phyloP scores from a whole-genome alignment of 1,140 invertebrate genomes.

The Lordiphosa collinella region DNA sequence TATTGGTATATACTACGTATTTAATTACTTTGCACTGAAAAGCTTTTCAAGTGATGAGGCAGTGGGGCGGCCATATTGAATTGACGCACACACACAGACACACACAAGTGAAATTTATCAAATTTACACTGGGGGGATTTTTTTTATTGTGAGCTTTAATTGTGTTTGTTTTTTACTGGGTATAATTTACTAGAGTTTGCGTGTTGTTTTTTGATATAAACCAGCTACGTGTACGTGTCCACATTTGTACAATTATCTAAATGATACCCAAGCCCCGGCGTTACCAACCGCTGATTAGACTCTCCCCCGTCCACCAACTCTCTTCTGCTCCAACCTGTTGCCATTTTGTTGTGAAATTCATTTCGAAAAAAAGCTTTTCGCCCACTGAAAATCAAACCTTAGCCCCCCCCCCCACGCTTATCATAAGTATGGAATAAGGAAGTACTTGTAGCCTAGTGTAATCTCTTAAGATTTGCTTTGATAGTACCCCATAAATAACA shows the following conservation, averaged over 20 bases:
- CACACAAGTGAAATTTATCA: conserved; percentile 1
- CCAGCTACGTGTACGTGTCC: conserved; percentile 18
- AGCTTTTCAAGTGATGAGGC: conserved; percentile 10
- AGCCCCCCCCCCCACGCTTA: conserved; percentile 3
- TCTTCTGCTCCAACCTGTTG: conserved; percentile 27
- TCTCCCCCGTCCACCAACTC: neutral
- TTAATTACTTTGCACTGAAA: conserved; percentile 12
- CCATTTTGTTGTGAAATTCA: conserved; percentile 67
- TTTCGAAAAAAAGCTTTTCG: conserved; percentile 42
- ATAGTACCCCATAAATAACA: conserved; percentile 43
- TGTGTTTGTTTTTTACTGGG: conserved; percentile 9
- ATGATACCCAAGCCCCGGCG: conserved; percentile 3
- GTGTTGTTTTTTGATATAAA: conserved; percentile 50
- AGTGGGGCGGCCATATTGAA: conserved; percentile 55
- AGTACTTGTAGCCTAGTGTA: conserved; percentile 18
- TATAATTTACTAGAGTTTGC: conserved; percentile 29
- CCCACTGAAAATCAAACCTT: neutral
- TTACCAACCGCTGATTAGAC: conserved; percentile 47
- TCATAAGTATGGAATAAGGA: conserved; percentile 33
- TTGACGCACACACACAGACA: conserved; percentile 4
- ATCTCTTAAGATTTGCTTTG: conserved; percentile 31
- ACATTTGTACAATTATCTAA: conserved; percentile 40
- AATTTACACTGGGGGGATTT: conserved; percentile 21
- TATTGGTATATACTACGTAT: conserved; percentile 11
- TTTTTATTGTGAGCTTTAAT: conserved; percentile 15